Evolutionary conservation across 2,797 vertebrate genomes (phyloP).

Genomic region (Chelmon rostratus): DNA sequence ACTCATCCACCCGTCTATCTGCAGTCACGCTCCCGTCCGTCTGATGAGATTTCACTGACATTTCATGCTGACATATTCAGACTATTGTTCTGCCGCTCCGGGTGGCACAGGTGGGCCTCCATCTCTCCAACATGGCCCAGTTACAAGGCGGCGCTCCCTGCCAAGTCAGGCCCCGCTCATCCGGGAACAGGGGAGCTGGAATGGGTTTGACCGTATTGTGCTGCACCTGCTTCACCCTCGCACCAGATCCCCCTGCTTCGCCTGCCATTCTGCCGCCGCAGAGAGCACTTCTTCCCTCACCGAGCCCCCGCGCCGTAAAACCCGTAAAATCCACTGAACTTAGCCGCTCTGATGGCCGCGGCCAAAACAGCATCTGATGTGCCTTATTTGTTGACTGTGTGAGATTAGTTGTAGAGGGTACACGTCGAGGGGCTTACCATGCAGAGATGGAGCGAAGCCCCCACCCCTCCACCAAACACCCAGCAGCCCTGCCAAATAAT

Average conservation of each 20-base stretch:
- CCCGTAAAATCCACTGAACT: slow-evolving; percentile 86
- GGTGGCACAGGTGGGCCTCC: slow-evolving; percentile 71
- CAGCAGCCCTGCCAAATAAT: slow-evolving; percentile 69
- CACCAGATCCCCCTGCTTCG: slow-evolving; percentile 57
- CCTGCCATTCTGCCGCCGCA: slow-evolving; percentile 53
- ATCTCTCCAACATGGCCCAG: slow-evolving; percentile 61
- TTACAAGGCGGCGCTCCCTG: slow-evolving; percentile 59
- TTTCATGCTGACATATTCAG: slow-evolving; percentile 65
- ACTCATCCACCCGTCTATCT: slow-evolving; percentile 62
- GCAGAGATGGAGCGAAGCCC: slow-evolving; percentile 73
- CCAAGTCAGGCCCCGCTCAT: slow-evolving; percentile 70
- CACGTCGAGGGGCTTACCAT: slow-evolving; percentile 82
- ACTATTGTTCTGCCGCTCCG: slow-evolving; percentile 61
- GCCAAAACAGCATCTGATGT: slow-evolving; percentile 90
- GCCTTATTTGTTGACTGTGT: slow-evolving; percentile 88
- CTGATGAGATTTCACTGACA: slow-evolving; percentile 65
- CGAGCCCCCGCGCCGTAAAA: slow-evolving; percentile 69
- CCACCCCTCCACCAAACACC: slow-evolving; percentile 66
- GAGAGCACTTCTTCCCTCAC: slow-evolving; percentile 50
- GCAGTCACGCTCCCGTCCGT: slow-evolving; percentile 49
- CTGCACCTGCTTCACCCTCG: slow-evolving; percentile 78
- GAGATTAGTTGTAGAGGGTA: slow-evolving; percentile 86
- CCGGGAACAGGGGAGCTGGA: slow-evolving; percentile 71
- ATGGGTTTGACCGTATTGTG: slow-evolving; percentile 79
- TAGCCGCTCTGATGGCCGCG: slow-evolving; percentile 77